phyloP scores from a whole-genome alignment of 2,888 invertebrate genomes.

The Cataglyphis rosenhaueri region DNA sequence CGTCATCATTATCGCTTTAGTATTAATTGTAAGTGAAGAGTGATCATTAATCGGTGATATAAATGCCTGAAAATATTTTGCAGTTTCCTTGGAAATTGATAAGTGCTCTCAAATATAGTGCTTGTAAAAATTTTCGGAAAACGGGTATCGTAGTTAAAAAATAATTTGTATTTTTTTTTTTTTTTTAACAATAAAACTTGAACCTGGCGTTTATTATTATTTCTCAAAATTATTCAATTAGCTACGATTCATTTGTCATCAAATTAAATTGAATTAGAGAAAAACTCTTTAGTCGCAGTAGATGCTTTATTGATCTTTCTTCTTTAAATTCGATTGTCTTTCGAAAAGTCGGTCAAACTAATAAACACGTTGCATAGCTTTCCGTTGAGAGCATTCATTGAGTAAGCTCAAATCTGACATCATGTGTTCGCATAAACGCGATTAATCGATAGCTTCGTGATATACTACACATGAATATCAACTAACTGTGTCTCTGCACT shows the following conservation, averaged over 20 bases:
- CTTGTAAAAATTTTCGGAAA: neutral
- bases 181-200: neutral
- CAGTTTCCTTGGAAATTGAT: neutral
- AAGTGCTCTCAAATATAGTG: neutral
- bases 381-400: conserved; percentile 63
- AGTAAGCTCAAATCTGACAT: conserved; percentile 57
- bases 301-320: neutral
- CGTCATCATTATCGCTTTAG: conserved; percentile 13
- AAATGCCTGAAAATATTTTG: neutral
- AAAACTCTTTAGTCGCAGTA: neutral
- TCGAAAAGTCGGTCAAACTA: conserved; percentile 40
- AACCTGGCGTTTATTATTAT: neutral
- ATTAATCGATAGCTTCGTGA: conserved; percentile 42
- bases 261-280: neutral
- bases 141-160: neutral
- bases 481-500: neutral
- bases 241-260: neutral
- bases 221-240: neutral
- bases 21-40: neutral
- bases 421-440: conserved; percentile 33
- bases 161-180: neutral
- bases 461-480: neutral
- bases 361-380: conserved; percentile 62
- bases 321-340: conserved; percentile 31
- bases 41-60: neutral